phyloP scores from a whole-genome alignment of 2,113 vertebrate species.

The Burhinus bistriatus region DNA sequence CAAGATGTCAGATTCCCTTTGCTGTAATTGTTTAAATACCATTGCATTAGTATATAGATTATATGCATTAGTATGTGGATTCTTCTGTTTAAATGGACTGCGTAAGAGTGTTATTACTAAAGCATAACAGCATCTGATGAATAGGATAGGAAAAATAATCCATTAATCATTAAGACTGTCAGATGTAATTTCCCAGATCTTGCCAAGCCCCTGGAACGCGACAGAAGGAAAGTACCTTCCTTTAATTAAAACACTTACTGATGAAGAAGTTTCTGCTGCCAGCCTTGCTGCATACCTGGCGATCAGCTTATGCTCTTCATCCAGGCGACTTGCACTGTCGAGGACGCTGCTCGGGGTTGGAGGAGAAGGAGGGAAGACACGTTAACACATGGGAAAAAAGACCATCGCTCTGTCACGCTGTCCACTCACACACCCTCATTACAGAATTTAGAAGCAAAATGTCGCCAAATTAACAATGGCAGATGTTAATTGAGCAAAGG shows the following conservation, averaged over 20 bases:
- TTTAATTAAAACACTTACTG: constrained; percentile 81
- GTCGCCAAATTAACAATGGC: accelerated
- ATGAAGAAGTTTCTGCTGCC: constrained; percentile 88
- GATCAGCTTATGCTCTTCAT: constrained; percentile 97
- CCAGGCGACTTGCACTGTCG: constrained; percentile 89
- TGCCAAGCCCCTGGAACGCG: neutral
- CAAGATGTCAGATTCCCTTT: neutral
- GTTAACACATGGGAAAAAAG: neutral
- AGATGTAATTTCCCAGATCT: neutral
- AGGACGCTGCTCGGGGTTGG: constrained; percentile 79
- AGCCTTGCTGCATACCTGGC: constrained; percentile 96
- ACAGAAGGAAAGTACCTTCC: constrained; percentile 12
- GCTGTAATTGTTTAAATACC: constrained; percentile 38
- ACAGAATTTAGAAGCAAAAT: neutral
- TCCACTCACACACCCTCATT: neutral
- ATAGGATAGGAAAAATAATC: constrained; percentile 1
- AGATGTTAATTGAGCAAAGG: neutral
- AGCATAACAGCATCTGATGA: neutral
- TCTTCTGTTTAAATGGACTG: constrained; percentile 5
- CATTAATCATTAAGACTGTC: constrained; percentile 12
- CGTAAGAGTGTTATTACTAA: constrained; percentile 2
- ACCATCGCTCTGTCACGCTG: neutral
- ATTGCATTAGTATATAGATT: constrained; percentile 24
- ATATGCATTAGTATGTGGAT: constrained; percentile 4
- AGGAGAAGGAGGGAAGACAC: neutral